phyloP scores from a whole-genome alignment of 1,140 invertebrate genomes.

The Pollicipes pollicipes region DNA sequence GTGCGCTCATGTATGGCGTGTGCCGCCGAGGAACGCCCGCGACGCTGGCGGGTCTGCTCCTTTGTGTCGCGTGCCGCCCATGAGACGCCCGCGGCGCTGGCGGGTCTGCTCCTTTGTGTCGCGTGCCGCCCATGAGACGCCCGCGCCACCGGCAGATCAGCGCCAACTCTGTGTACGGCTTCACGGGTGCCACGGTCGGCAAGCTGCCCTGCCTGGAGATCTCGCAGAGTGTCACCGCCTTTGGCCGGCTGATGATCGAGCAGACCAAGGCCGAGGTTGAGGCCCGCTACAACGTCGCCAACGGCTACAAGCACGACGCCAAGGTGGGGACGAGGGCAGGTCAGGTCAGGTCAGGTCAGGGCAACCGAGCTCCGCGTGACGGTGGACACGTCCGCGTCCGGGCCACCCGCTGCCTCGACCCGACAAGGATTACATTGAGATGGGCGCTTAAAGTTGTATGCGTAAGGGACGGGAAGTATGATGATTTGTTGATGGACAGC shows the following conservation, averaged over 20 bases:
- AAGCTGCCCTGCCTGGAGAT: slow-evolving; percentile 98
- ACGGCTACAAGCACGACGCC: slow-evolving; percentile 83
- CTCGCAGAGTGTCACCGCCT: slow-evolving; percentile 92
- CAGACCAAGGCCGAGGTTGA: slow-evolving; percentile 90
- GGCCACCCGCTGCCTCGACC: no score
- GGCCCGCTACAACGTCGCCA: slow-evolving; percentile 48
- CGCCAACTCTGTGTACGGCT: slow-evolving; percentile 99
- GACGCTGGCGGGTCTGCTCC: no score
- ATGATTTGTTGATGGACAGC: no score
- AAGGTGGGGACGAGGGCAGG: slow-evolving; percentile 24
- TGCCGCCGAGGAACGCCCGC: no score
- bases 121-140: no score
- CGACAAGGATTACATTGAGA: background rate
- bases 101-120: no score
- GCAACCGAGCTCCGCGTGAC: no score
- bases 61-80: no score
- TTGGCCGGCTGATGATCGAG: slow-evolving; percentile 97
- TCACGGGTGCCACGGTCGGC: slow-evolving; percentile 96
- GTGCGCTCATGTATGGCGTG: no score
- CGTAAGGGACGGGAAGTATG: background rate
- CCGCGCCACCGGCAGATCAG: slow-evolving; percentile 66
- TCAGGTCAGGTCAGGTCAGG: no score
- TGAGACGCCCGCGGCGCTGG: no score
- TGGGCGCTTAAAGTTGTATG: background rate
- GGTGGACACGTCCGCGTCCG: no score